phyloP scores from a whole-genome alignment of 2,888 invertebrate genomes.

The Polylopha cassiicola region DNA sequence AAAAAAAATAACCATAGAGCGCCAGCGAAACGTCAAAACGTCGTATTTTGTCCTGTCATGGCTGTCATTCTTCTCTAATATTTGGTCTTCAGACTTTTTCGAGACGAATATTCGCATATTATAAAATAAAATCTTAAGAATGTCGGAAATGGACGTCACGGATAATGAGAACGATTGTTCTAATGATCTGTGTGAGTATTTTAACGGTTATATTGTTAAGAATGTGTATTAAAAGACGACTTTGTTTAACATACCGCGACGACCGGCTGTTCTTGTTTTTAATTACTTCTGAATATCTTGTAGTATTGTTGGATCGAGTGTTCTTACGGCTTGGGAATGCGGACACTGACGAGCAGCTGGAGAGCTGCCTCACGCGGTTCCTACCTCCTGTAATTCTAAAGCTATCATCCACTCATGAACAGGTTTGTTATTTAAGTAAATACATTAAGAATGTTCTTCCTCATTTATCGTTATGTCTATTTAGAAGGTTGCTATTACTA shows the following conservation, averaged over 20 bases:
- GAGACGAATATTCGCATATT: slow-evolving; percentile 22
- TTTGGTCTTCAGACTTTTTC: slow-evolving; percentile 17
- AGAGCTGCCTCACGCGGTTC: slow-evolving; percentile 87
- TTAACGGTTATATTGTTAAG: slow-evolving; percentile 16
- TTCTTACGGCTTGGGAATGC: slow-evolving; percentile 92
- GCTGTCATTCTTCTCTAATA: slow-evolving; percentile 42
- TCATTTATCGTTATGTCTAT: too few relatives aligned
- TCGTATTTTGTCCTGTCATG: slow-evolving; percentile 29
- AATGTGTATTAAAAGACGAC: neutral
- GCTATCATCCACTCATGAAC: slow-evolving; percentile 90
- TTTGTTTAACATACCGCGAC: slow-evolving; percentile 16
- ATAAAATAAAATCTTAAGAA: slow-evolving; percentile 34
- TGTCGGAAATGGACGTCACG: slow-evolving; percentile 71
- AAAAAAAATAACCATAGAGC: slow-evolving; percentile 11
- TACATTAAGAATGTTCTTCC: neutral
- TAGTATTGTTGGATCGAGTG: slow-evolving; percentile 92
- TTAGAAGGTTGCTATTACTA: too few relatives aligned
- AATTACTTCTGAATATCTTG: too few relatives aligned
- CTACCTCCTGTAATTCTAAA: slow-evolving; percentile 93
- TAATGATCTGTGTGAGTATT: slow-evolving; percentile 61
- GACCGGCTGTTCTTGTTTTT: slow-evolving; percentile 27
- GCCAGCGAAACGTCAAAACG: slow-evolving; percentile 11
- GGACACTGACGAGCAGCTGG: slow-evolving; percentile 92
- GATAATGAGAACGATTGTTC: slow-evolving; percentile 59
- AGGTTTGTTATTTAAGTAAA: slow-evolving; percentile 64